A percentile compares a stretch with the other conserved stretches of the same genome.
These are phyloP conservation scores for Haliaeetus leucogaster DNA, from an alignment of 2,113 vertebrate genomes.

Conservation along the genomic window DNA sequence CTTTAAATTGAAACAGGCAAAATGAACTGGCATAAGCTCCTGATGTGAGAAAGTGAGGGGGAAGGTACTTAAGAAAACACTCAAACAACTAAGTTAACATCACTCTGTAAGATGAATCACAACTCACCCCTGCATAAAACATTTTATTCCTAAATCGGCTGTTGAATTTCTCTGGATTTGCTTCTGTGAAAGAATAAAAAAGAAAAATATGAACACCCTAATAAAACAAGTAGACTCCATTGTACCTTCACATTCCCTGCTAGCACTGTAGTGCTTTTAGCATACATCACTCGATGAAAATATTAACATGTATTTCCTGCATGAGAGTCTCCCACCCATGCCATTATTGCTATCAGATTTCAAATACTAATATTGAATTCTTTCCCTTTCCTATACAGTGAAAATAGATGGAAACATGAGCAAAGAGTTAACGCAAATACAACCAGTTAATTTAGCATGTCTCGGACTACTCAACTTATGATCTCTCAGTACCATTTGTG, in stretches of 20 bases:
- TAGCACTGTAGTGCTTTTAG: not conserved
- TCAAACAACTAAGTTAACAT: not conserved
- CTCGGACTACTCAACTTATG: not conserved
- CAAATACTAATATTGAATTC: not conserved
- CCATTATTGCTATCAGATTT: not conserved
- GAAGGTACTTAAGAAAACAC: not conserved
- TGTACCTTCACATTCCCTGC: not conserved
- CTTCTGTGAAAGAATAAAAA: slow-evolving; percentile 78
- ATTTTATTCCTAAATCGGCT: slow-evolving; percentile 96
- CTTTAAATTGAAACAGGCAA: not conserved
- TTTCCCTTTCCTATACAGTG: not conserved
- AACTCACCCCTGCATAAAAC: slow-evolving; percentile 96
- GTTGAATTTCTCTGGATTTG: slow-evolving; percentile 97
- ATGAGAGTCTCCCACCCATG: not conserved
- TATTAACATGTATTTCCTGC: not conserved
- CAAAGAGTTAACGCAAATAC: not conserved
- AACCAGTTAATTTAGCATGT: not conserved
- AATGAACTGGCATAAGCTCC: not conserved
- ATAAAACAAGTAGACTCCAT: not conserved
- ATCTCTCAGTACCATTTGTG: not conserved
- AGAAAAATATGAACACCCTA: not conserved
- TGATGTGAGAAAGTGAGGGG: not conserved
- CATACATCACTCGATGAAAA: not conserved
- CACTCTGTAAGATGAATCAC: not conserved
- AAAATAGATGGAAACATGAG: not conserved